Conservation (phyloP, 2,113 vertebrate genomes). For the Chrysochloris asiatica region DNA sequence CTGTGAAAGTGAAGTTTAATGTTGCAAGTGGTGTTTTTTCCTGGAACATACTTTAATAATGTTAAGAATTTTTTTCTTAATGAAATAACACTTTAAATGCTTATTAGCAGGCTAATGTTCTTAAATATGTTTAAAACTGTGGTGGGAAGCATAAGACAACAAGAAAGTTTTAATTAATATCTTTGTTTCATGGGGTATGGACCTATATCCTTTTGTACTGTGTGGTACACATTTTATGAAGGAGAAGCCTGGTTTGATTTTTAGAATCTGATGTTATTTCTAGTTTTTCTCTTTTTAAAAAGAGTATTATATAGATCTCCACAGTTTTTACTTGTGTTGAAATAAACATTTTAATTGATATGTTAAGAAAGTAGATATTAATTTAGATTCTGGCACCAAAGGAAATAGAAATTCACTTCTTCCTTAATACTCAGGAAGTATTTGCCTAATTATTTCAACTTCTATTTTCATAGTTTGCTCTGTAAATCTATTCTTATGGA, state of each 20-base stretch:
- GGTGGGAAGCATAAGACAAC: constrained; percentile 2
- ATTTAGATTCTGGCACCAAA: constrained; percentile 18
- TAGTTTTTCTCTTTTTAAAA: too few relatives aligned
- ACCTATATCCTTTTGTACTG: constrained; percentile 1
- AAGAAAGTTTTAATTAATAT: constrained; percentile 12
- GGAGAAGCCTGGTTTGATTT: neutral
- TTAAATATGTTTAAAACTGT: neutral
- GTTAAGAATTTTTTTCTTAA: constrained; percentile 6
- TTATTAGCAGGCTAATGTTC: neutral
- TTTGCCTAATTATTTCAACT: too few relatives aligned
- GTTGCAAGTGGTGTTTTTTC: neutral
- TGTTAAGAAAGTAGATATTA: constrained; percentile 20
- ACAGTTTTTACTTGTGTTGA: too few relatives aligned
- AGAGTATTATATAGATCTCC: too few relatives aligned
- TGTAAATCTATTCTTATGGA: neutral
- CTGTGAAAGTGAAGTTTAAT: neutral
- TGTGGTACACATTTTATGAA: constrained; percentile 36
- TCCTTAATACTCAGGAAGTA: neutral
- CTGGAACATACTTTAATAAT: constrained; percentile 27
- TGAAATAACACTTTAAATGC: constrained; percentile 13
- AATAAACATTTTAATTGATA: too few relatives aligned
- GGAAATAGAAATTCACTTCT: neutral
- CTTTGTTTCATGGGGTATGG: neutral
- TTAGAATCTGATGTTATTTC: constrained; percentile 14
- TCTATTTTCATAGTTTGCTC: too few relatives aligned